Base-by-base conservation (phyloP, 1,140 invertebrate genomes). In the Aplysia californica region DNA sequence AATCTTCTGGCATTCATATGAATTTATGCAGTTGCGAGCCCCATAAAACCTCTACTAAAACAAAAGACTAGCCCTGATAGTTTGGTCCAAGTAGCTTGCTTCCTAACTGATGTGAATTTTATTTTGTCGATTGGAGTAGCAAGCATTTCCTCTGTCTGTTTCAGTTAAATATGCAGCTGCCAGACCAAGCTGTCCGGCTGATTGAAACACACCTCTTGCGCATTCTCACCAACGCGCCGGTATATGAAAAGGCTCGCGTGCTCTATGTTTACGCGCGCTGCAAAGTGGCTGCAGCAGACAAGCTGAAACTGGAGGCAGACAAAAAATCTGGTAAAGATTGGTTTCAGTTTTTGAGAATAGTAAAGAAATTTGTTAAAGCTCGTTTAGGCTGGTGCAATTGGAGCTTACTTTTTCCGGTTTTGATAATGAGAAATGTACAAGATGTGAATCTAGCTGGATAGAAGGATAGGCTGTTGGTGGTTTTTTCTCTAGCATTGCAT, bases 151-250 rank as follows among this genome's bases (percentile, higher is more conserved):
- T n/a, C n/a, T n/a, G n/a, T n/a, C n/a, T n/a, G n/a, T n/a, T n/a
- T n/a, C 89, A 96, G 89, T 87, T 96, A 23, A 90, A 93, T 66
- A 92, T 95, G 90, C 93, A 93, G 23, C 92, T 95, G 86, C 92
- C 94, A 0, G 91, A 92, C 75, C 94, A 95, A 88, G 94, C 95
- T 0, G 87, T 95, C 29, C 89, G 91, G 58, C 88, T 95, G 1
- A 91, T 95, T 0, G 92, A 94, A 73, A 92, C 92, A 80, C 92
- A 93, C 38, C 92, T 96, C 80, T 91, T 93, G 0, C 91, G 92
- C 56, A 92, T 96, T 56, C 91, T 96, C 80, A 93, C 94, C 21
- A 94, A 96, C 82, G 95, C 95, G 0, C 94, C 93, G n/a, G 90
- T 92, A n/a, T 95, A 93, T 81, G 95, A 96, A 85, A 92, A 93